Base-by-base conservation (phyloP, 2,888 invertebrate genomes). In the Palloptera scutellata region DNA sequence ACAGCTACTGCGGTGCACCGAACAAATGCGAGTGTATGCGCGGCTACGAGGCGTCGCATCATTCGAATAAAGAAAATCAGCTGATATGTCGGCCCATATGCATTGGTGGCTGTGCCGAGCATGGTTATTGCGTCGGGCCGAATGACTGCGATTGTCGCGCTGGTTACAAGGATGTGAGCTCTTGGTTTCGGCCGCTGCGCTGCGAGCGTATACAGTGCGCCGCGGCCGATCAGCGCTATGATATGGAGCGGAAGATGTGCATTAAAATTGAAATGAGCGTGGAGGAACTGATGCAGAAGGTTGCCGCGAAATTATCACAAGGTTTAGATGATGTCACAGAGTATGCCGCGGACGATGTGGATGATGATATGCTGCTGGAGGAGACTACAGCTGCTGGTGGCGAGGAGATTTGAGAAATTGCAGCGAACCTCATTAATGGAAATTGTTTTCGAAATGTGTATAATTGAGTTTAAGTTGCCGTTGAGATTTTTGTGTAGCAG, bases 141-240 rank as follows among this genome's bases (percentile, higher is more conserved):
- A 75, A 76, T 63, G 66, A 74, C 1, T 90, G 90, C 77, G 83
- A 81, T 30, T 90, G 90, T 75, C 80, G 84, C 11, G 74, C 82
- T 1, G 89, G 88, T n/a, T 79, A 71, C 19, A 68, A 58, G 65
- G 79, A 81, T 63, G 62, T 74, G 13, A 79, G 75, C 67, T 76
- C 73, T 55, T 79, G 80, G 78, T 69, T 79, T 58, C 72, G 70
- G 30, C 66, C 72, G 13, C 45, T 81, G 9, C 76, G 64, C 65
- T 81, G 81, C 54, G 80, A 79, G 65, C 78, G 81, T 11, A 75
- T 83, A 10, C 77, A 75, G 17, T 81, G 81, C 58, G 76, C 78
- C 0, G 67, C 67, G 1, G n/a, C 6, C 5, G 81, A 81, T 64
- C 82, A 82, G 61, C 81, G 81, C 1, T 81, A 77, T 53, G 81